A percentile compares a stretch with the other conserved stretches of the same genome.
Evolutionary conservation across 30 jellyfish, hydroid and myxozoan species (phyloP).

Genomic region (Turritopsis dohrnii): DNA sequence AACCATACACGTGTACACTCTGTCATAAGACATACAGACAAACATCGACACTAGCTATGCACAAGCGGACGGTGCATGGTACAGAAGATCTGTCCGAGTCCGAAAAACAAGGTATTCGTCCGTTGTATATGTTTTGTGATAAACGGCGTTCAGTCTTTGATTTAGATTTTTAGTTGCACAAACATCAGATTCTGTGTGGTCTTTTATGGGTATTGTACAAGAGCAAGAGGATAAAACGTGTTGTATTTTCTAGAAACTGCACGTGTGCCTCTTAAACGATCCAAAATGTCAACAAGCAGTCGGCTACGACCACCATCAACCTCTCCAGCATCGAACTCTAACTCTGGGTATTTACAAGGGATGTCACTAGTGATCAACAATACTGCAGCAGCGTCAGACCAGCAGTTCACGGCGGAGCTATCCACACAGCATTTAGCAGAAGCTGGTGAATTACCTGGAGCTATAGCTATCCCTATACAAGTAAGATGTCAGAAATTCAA

Average conservation of each 20-base stretch:
- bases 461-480: conserved; percentile 96
- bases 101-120: conserved; percentile 6
- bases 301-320: not conserved
- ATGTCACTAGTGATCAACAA: conserved; percentile 34
- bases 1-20: conserved; percentile 81
- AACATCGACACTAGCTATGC: conserved; percentile 98
- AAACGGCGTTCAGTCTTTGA: not conserved
- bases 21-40: conserved; percentile 91
- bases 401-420: conserved; percentile 39
- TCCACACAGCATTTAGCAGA: conserved; percentile 77
- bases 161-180: not conserved
- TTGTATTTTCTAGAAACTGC: not conserved
- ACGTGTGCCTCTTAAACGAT: not conserved
- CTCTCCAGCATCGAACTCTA: not conserved
- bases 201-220: too few relatives aligned
- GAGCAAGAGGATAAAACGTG: too few relatives aligned
- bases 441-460: conserved; percentile 76
- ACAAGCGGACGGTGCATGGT: conserved; percentile 89
- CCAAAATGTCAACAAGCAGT: not conserved
- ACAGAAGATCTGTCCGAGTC: conserved; percentile 30
- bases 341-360: conserved; percentile 29
- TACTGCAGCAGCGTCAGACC: not conserved
- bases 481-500: too few relatives aligned
- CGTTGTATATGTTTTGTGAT: too few relatives aligned
- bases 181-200: not conserved